Conservation (phyloP, 1,140 invertebrate genomes). For the Cheumatopsyche charites region DNA sequence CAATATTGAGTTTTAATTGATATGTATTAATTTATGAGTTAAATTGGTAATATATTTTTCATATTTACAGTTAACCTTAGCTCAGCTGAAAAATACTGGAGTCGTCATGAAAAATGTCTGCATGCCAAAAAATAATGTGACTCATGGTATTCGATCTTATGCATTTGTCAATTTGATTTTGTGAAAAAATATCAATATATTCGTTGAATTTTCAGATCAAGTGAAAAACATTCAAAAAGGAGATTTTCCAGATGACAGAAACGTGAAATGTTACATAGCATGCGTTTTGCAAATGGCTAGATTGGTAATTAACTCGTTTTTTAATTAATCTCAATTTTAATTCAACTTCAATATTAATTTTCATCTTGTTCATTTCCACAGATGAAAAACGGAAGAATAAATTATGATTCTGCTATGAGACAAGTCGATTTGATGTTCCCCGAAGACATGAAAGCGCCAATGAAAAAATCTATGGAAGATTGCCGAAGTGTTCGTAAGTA, state of each 20-base stretch:
- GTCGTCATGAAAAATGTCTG: constrained; percentile 53
- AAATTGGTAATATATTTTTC: not conserved
- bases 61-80: constrained; percentile 51
- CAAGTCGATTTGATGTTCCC: constrained; percentile 59
- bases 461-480: constrained; percentile 55
- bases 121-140: constrained; percentile 52
- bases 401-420: constrained; percentile 58
- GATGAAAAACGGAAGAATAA: constrained; percentile 61
- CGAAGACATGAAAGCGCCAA: constrained; percentile 57
- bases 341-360: not conserved
- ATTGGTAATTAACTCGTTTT: constrained; percentile 51
- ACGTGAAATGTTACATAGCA: constrained; percentile 51
- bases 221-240: constrained; percentile 44
- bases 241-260: constrained; percentile 44
- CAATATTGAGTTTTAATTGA: not conserved
- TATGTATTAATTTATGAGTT: too few species aligned
- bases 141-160: constrained; percentile 47
- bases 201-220: constrained; percentile 40
- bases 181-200: constrained; percentile 16
- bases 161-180: not conserved
- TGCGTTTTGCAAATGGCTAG: constrained; percentile 62
- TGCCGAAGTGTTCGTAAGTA: constrained; percentile 58
- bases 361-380: constrained; percentile 38
- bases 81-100: constrained; percentile 51
- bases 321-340: not conserved